These are phyloP conservation scores for Drosophila phalerata DNA, from an alignment of 2,888 invertebrate genomes.

Conservation along the genomic window DNA sequence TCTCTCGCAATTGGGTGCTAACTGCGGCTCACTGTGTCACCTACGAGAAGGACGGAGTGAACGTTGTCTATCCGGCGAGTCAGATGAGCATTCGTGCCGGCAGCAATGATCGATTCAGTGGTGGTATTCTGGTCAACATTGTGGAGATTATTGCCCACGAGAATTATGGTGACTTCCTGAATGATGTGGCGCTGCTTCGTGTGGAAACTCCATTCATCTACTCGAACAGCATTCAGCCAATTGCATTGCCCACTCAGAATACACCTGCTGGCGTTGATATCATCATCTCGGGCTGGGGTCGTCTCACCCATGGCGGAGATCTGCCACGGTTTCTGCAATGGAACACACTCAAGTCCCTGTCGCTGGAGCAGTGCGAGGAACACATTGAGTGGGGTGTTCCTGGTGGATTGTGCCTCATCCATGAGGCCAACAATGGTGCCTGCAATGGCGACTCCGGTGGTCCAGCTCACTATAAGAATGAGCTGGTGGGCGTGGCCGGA, in stretches of 20 bases:
- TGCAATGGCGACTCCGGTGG: slow-evolving; percentile 83
- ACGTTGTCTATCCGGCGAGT: slow-evolving; percentile 1
- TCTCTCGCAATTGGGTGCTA: slow-evolving; percentile 57
- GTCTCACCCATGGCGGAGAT: slow-evolving; percentile 58
- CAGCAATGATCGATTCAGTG: slow-evolving; percentile 69
- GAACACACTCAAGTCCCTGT: slow-evolving; percentile 63
- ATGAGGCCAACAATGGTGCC: slow-evolving; percentile 65
- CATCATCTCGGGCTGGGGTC: slow-evolving; percentile 81
- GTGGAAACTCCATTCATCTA: slow-evolving; percentile 65
- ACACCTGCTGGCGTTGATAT: slow-evolving; percentile 63
- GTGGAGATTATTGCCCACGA: slow-evolving; percentile 68
- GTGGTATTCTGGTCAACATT: slow-evolving; percentile 75
- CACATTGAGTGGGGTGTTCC: slow-evolving; percentile 59
- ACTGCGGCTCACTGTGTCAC: slow-evolving; percentile 67
- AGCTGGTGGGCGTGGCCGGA: slow-evolving; percentile 79
- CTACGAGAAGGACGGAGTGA: neutral
- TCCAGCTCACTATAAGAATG: slow-evolving; percentile 71
- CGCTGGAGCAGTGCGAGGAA: slow-evolving; percentile 26
- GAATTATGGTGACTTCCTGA: slow-evolving; percentile 68
- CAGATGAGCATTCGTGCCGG: slow-evolving; percentile 69
- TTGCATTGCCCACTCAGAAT: slow-evolving; percentile 66
- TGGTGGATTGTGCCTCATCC: slow-evolving; percentile 73
- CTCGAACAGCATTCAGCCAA: slow-evolving; percentile 66
- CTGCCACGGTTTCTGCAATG: slow-evolving; percentile 72
- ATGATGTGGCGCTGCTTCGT: slow-evolving; percentile 76